phyloP scores from a whole-genome alignment of 1,140 invertebrate genomes.

The Ceratoteleas bidentatus region DNA sequence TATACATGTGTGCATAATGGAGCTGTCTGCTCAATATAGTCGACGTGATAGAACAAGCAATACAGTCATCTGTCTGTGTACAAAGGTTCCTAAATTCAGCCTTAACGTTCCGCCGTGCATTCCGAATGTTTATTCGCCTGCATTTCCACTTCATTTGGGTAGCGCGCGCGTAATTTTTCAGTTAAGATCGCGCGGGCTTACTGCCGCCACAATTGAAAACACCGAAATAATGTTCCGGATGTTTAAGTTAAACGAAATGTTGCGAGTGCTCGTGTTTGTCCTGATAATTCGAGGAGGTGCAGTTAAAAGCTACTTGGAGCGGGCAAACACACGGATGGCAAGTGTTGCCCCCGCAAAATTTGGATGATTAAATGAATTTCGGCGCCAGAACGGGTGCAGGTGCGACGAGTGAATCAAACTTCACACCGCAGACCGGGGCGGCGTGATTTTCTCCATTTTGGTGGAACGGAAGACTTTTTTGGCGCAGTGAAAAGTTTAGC shows the following conservation, averaged over 20 bases:
- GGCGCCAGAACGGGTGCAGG: conserved; percentile 9
- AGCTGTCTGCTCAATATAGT: conserved; percentile 69
- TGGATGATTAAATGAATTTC: conserved; percentile 36
- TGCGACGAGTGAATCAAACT: conserved; percentile 23
- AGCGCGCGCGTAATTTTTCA: conserved; percentile 51
- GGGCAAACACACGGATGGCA: conserved; percentile 20
- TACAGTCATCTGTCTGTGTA: conserved; percentile 68
- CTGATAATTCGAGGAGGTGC: conserved; percentile 29
- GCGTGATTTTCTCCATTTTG: no score
- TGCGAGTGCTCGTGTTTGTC: conserved; percentile 6
- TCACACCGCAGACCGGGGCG: not conserved
- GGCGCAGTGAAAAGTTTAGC: no score
- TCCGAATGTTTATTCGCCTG: conserved; percentile 61
- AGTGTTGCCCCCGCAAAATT: conserved; percentile 10
- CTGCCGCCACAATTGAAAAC: conserved; percentile 27
- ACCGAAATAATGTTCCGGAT: conserved; percentile 25
- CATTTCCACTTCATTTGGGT: conserved; percentile 55
- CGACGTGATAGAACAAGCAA: conserved; percentile 69
- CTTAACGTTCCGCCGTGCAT: conserved; percentile 61
- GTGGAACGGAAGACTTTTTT: no score
- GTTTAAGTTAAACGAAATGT: conserved; percentile 33
- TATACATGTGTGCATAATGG: conserved; percentile 70
- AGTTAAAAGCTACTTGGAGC: conserved; percentile 23
- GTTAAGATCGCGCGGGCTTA: conserved; percentile 42
- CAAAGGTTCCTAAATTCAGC: conserved; percentile 67